Evolutionary conservation across 2,113 vertebrate species (phyloP).

Genomic region (Todiramphus saurophagus): DNA sequence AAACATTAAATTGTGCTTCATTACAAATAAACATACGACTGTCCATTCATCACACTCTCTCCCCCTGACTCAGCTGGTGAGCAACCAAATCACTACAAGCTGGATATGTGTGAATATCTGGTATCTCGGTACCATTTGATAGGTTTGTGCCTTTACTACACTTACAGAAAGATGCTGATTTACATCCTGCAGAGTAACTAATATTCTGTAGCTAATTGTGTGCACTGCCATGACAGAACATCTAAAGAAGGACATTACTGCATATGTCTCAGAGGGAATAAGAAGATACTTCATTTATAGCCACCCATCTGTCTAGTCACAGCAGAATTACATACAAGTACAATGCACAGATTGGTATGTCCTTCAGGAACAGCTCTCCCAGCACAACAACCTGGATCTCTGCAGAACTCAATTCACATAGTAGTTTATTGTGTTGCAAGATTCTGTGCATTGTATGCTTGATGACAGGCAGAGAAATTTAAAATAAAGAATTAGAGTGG

Average conservation of each 20-base stretch:
- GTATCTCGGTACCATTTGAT: constrained; percentile 27
- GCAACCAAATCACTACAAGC: constrained; percentile 50
- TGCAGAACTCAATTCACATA: background rate
- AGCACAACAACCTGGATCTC: background rate
- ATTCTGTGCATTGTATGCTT: background rate
- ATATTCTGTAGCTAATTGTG: constrained; percentile 81
- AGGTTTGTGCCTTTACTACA: constrained; percentile 47
- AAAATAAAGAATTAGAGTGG: background rate
- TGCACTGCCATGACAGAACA: constrained; percentile 59
- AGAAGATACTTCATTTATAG: constrained; percentile 71
- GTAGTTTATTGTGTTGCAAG: background rate
- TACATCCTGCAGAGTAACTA: constrained; percentile 74
- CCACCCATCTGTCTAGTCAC: constrained; percentile 78
- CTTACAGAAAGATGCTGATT: constrained; percentile 61
- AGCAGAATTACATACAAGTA: constrained; percentile 51
- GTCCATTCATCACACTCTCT: constrained; percentile 47
- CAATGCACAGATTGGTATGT: constrained; percentile 33
- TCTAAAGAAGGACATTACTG: constrained; percentile 63
- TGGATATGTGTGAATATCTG: background rate
- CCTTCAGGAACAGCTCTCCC: constrained; percentile 71
- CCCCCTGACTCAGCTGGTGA: constrained; percentile 49
- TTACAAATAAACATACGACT: constrained; percentile 60
- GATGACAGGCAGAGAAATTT: background rate
- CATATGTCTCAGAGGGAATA: constrained; percentile 71
- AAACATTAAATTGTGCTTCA: constrained; percentile 70